Conservation (phyloP, 2,888 invertebrate species). For the Trissoscelio sp. region DNA sequence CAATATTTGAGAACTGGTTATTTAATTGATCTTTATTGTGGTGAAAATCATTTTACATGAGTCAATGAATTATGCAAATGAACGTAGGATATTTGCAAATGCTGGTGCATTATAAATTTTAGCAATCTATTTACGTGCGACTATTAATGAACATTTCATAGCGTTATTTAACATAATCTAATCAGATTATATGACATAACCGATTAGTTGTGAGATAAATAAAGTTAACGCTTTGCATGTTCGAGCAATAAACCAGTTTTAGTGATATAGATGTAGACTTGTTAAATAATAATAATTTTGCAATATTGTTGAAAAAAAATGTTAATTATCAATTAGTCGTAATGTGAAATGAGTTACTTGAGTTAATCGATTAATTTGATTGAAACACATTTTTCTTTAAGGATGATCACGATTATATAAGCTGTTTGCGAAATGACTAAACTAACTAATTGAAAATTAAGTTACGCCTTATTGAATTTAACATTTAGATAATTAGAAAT, state of each 20-base stretch:
- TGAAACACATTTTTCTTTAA: neutral
- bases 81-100: neutral
- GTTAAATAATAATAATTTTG: neutral
- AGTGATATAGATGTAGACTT: conserved; percentile 14
- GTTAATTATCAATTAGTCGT: neutral
- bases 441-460: neutral
- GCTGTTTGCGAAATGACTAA: neutral
- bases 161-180: conserved; percentile 37
- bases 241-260: conserved; percentile 6
- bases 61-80: neutral
- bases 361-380: neutral
- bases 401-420: neutral
- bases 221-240: conserved; percentile 3
- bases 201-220: conserved; percentile 25
- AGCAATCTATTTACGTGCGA: conserved; percentile 10
- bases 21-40: conserved; percentile 8
- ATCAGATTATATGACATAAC: conserved; percentile 38
- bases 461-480: too few relatives aligned
- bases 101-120: too few relatives aligned
- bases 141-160: conserved; percentile 26
- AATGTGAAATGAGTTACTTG: neutral
- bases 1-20: too few relatives aligned
- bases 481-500: too few relatives aligned
- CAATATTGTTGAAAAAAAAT: neutral
- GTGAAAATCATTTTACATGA: neutral